Evolutionary conservation across 2,888 invertebrate species (phyloP), one percentile per base, ranked within the genome.

Genomic region (Agriopis marginaria): DNA sequence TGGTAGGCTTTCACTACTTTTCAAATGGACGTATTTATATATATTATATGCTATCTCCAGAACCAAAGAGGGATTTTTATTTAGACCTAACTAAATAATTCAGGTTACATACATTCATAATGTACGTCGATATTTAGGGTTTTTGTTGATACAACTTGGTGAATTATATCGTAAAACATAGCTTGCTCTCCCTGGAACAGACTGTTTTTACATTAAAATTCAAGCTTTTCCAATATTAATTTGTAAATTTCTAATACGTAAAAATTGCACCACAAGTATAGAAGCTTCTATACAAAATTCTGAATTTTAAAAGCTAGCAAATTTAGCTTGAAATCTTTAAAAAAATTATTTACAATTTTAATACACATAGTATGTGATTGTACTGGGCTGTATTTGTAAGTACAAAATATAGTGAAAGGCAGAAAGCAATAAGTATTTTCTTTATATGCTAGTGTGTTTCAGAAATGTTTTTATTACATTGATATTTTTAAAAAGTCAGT

Each of bases 331-430:
- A 56, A 56, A 56, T 40, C 8, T 10, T 42, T 53, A n/a, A 9
- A 42, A 40, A 40, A 12, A 50, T 32, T 51, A 54, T 56, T 17
- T 58, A 64, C 58, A 23, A 23, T n/a, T 65, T 53, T 51, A 65
- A 17, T 55, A 54, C 63, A 7, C 17, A 8, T 49, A 14, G n/a
- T 53, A 53, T 59, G 42, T 11, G 58, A 64, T 64, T 59, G 65
- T 59, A 44, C 50, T 58, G 45, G 17, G 9, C 42, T 63, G 55
- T 63, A 55, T 59, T 66, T 59, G 58, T 65, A 53, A 65, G 53
- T 65, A 56, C 11, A 17, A 32, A 7, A 53, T 53, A 53, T 39
- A 12, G 11, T 32, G 23, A 53, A 11, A 23, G 50, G 50, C 12
- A 10, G n/a, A 14, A 12, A n/a, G 49, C 2, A 49, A 7, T 49